A percentile compares a stretch with the other conserved stretches of the same genome.
These are phyloP conservation scores for Sialia sialis DNA, from an alignment of 2,113 vertebrate species.

Conservation along the genomic window DNA sequence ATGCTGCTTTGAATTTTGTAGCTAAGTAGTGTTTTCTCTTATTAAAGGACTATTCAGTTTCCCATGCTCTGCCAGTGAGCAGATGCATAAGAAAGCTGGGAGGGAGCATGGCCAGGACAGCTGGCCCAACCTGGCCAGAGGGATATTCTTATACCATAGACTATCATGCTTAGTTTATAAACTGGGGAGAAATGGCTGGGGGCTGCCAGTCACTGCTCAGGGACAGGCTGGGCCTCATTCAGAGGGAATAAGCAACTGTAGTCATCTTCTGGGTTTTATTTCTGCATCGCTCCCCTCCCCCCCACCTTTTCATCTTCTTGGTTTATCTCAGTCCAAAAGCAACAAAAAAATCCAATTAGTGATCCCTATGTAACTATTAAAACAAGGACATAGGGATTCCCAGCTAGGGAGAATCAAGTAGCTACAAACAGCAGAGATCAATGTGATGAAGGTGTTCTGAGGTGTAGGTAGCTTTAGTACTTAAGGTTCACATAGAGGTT, in stretches of 20 bases:
- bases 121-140: background rate
- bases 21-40: background rate
- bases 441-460: background rate
- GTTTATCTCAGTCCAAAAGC: background rate
- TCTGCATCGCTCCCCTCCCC: background rate
- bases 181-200: background rate
- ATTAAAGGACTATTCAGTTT: background rate
- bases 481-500: background rate
- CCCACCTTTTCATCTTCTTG: background rate
- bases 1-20: background rate
- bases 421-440: background rate
- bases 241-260: background rate
- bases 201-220: background rate
- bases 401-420: background rate
- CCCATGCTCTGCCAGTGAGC: background rate
- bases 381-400: background rate
- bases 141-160: background rate
- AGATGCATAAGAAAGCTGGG: background rate
- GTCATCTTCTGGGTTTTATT: background rate
- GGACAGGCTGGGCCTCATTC: background rate
- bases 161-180: background rate
- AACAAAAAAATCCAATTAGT: background rate
- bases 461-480: background rate
- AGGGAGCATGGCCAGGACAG: background rate
- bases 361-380: background rate